These are phyloP conservation scores for Pao palembangensis DNA, from an alignment of 2,113 vertebrate genomes.

Conservation along the genomic window DNA sequence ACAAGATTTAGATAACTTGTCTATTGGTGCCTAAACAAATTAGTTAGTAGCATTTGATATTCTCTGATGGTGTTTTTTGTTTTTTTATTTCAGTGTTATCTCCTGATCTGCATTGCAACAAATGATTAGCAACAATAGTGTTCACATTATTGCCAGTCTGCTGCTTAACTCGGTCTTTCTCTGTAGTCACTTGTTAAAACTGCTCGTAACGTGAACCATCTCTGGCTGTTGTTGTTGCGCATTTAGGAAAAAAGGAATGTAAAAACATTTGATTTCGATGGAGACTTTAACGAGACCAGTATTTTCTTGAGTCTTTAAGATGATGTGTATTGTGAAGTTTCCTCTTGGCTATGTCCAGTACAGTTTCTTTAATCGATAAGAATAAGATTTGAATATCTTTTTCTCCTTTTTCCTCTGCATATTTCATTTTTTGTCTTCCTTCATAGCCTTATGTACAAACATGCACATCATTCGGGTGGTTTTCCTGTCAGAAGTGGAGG, in stretches of 20 bases:
- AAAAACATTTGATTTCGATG: too few species aligned
- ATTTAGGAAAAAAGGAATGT: too few species aligned
- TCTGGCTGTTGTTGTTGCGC: too few species aligned
- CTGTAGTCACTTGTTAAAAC: too few species aligned
- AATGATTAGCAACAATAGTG: too few species aligned
- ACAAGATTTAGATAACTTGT: slow-evolving; percentile 19
- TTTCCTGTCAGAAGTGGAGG: slow-evolving; percentile 55
- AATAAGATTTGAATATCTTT: slow-evolving; percentile 42
- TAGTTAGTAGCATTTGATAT: slow-evolving; percentile 33
- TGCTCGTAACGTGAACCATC: too few species aligned
- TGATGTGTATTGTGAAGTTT: background rate
- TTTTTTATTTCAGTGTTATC: background rate
- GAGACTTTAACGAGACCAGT: too few species aligned
- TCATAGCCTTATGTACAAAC: slow-evolving; percentile 80
- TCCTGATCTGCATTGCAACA: too few species aligned
- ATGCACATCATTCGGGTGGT: slow-evolving; percentile 67
- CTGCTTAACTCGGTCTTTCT: too few species aligned
- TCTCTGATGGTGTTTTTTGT: background rate
- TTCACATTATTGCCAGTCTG: too few species aligned
- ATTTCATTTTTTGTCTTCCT: slow-evolving; percentile 73
- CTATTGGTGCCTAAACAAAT: slow-evolving; percentile 28
- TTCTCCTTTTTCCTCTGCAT: slow-evolving; percentile 17
- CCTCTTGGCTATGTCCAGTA: background rate
- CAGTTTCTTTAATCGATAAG: background rate
- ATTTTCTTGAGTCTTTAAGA: too few species aligned